Percentiles rank a stretch among this genome's conserved stretches.
These are phyloP conservation scores for Trematomus bernacchii DNA, from an alignment of 2,797 vertebrate species.

Conservation along the genomic window DNA sequence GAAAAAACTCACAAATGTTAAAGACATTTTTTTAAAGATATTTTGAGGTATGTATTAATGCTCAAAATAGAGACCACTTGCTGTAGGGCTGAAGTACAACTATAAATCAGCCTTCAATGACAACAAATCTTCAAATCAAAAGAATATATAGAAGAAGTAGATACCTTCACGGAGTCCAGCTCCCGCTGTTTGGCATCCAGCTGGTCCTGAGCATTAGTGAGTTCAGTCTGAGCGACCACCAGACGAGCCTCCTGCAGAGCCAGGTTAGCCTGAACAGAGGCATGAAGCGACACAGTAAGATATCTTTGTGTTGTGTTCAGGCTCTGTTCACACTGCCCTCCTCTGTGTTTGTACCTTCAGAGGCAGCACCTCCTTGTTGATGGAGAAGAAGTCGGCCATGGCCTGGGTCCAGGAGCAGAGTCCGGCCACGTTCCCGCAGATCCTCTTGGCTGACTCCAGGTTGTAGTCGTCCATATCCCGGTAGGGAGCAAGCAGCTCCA, in stretches of 20 bases:
- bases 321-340: not conserved
- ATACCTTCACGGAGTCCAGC: constrained; percentile 86
- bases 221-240: constrained; percentile 84
- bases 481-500: constrained; percentile 89
- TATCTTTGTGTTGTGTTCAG: not conserved
- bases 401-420: constrained; percentile 92
- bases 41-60: too few species aligned
- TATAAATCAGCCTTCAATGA: too few species aligned
- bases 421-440: constrained; percentile 90
- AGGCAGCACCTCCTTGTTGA: constrained; percentile 91
- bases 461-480: constrained; percentile 91
- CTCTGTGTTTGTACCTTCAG: constrained; percentile 83
- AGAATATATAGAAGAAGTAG: too few species aligned
- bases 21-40: too few species aligned
- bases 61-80: too few species aligned
- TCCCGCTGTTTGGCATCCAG: constrained; percentile 88
- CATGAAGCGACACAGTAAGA: not conserved
- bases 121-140: too few species aligned
- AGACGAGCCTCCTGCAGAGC: constrained; percentile 87
- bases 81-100: too few species aligned
- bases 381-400: constrained; percentile 89
- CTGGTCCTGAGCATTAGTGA: constrained; percentile 85
- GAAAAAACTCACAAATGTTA: too few species aligned
- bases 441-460: constrained; percentile 89
- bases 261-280: constrained; percentile 84